These are phyloP conservation scores for Netelia virgata DNA, from an alignment of 2,888 invertebrate genomes.

Conservation along the genomic window DNA sequence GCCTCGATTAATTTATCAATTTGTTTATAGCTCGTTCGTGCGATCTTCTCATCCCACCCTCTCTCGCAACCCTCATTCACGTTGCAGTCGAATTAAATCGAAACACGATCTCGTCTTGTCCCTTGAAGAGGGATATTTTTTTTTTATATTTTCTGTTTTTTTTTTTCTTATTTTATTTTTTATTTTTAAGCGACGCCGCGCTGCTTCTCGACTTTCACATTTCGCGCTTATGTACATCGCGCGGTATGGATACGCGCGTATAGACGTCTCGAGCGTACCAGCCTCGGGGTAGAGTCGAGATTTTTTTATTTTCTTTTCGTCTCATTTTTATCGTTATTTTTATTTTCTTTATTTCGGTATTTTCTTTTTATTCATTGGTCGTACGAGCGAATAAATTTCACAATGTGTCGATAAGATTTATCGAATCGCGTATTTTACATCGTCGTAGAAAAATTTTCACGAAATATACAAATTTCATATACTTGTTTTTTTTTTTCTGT, in stretches of 20 bases:
- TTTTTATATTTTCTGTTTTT: constrained; percentile 1
- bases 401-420: too few species aligned
- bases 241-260: constrained; percentile 1
- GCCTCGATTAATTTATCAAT: constrained; percentile 61
- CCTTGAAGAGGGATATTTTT: constrained; percentile 44
- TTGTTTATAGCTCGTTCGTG: constrained; percentile 43
- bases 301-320: constrained; percentile 5
- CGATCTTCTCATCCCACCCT: neutral
- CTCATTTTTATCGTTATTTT: neutral
- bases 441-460: neutral
- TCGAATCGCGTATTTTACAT: too few species aligned
- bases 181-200: constrained; percentile 31
- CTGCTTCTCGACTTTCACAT: constrained; percentile 62
- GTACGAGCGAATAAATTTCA: too few species aligned
- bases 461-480: neutral
- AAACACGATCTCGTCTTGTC: constrained; percentile 36
- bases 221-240: constrained; percentile 34
- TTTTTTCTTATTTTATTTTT: neutral
- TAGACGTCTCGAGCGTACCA: constrained; percentile 24
- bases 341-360: constrained; percentile 21
- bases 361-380: neutral
- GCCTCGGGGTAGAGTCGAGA: constrained; percentile 34
- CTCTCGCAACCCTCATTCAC: neutral
- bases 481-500: neutral
- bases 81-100: constrained; percentile 22